Percentiles rank a stretch among this genome's conserved stretches.
Conservation (phyloP, 2,797 vertebrate genomes). For the Corythornis leucogaster region DNA sequence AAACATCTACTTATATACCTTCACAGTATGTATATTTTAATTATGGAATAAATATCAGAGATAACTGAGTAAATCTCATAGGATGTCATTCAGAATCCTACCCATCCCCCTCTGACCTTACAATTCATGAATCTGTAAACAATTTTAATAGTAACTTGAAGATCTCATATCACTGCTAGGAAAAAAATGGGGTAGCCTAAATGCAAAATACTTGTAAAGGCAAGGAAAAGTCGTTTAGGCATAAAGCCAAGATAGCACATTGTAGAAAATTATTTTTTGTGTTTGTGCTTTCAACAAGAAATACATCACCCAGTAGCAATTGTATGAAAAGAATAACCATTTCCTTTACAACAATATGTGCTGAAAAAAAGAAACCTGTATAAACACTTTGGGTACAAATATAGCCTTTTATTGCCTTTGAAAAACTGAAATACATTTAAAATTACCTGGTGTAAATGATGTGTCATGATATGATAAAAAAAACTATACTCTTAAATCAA, state of each 20-base stretch:
- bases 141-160: background rate
- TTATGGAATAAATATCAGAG: background rate
- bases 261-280: constrained; percentile 39
- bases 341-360: background rate
- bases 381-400: background rate
- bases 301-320: background rate
- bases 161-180: background rate
- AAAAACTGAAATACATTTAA: background rate
- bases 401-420: background rate
- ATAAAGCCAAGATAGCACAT: background rate
- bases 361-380: background rate
- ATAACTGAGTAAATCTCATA: background rate
- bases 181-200: background rate
- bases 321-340: background rate
- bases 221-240: background rate
- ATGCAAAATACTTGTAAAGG: background rate
- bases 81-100: background rate
- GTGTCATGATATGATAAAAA: background rate
- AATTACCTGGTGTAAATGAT: background rate
- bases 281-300: constrained; percentile 21
- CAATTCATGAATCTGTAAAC: background rate
- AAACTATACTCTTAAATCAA: background rate
- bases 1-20: background rate
- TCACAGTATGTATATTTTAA: background rate
- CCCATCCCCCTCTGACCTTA: background rate